Percentiles rank a stretch among this genome's conserved stretches.
Evolutionary conservation across 2,113 vertebrate genomes (phyloP).

Genomic region (Brachionichthys hirsutus): DNA sequence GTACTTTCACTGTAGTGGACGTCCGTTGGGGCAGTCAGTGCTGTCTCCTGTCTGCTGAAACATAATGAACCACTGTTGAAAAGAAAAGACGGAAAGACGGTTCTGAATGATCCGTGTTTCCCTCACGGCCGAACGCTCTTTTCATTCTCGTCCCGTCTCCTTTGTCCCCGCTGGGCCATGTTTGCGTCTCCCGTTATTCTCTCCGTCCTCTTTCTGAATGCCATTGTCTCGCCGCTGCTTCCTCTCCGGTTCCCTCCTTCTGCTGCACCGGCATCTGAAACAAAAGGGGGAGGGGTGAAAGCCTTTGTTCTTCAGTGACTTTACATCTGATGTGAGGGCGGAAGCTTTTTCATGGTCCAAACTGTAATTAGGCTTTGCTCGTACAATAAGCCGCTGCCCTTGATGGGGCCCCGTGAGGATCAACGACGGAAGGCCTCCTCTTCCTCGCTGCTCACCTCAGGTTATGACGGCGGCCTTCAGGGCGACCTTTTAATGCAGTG

Average conservation of each 20-base stretch:
- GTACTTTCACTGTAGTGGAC: too few species aligned
- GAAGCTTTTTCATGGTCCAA: slow-evolving; percentile 67
- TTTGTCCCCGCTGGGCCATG: too few species aligned
- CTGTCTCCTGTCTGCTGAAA: too few species aligned
- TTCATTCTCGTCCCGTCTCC: too few species aligned
- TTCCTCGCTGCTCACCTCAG: slow-evolving; percentile 3
- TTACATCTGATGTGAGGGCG: slow-evolving; percentile 64
- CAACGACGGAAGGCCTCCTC: slow-evolving; percentile 54
- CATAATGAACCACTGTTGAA: too few species aligned
- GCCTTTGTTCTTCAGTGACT: slow-evolving; percentile 60
- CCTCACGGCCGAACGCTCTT: too few species aligned
- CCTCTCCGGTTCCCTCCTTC: slow-evolving; percentile 34
- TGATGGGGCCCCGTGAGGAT: slow-evolving; percentile 54
- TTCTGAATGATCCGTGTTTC: too few species aligned
- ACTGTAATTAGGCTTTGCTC: slow-evolving; percentile 60
- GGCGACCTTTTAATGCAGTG: too few species aligned
- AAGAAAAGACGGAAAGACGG: too few species aligned
- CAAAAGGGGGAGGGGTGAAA: slow-evolving; percentile 57
- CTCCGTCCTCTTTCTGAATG: slow-evolving; percentile 41
- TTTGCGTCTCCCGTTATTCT: slow-evolving; percentile 39
- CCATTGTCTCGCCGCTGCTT: slow-evolving; percentile 54
- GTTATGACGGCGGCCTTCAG: too few species aligned
- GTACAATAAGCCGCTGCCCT: slow-evolving; percentile 54
- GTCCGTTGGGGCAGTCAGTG: too few species aligned
- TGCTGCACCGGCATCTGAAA: slow-evolving; percentile 55